phyloP scores from a whole-genome alignment of 1,140 invertebrate genomes.

The Brachionus angularis region DNA sequence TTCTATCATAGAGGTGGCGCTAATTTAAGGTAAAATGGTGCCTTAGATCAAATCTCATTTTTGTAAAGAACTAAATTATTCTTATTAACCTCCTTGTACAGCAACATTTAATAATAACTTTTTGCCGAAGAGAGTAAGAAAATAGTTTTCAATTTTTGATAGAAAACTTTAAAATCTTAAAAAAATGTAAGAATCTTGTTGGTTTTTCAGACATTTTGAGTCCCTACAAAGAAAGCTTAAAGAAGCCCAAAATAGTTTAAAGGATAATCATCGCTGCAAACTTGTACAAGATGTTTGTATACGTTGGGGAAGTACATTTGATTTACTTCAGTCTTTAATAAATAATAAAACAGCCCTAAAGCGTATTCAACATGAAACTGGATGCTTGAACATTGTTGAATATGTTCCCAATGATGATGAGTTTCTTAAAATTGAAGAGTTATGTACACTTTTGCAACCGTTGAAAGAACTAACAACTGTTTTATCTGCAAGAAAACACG shows the following conservation, averaged over 20 bases:
- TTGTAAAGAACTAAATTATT: not conserved
- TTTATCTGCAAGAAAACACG: conserved; percentile 4
- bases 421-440: conserved; percentile 6
- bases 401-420: conserved; percentile 14
- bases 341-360: conserved; percentile 8
- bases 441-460: not conserved
- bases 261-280: conserved; percentile 4
- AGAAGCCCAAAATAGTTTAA: not conserved
- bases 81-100: not conserved
- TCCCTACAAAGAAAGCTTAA: conserved; percentile 16
- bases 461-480: conserved; percentile 19
- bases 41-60: too few relatives aligned
- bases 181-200: conserved; percentile 27
- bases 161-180: not conserved
- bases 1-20: too few relatives aligned
- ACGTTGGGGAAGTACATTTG: conserved; percentile 1
- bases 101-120: conserved; percentile 10
- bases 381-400: not conserved
- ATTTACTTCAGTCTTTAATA: conserved; percentile 10
- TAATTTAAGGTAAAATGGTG: too few relatives aligned
- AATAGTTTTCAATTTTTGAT: not conserved
- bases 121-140: not conserved
- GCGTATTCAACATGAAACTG: conserved; percentile 13
- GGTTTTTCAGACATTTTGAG: conserved; percentile 13
- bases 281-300: conserved; percentile 30